Evolutionary conservation across 2,113 vertebrate genomes (phyloP), one percentile per base, ranked within the genome.

Genomic region (Herpailurus yagouaroundi): DNA sequence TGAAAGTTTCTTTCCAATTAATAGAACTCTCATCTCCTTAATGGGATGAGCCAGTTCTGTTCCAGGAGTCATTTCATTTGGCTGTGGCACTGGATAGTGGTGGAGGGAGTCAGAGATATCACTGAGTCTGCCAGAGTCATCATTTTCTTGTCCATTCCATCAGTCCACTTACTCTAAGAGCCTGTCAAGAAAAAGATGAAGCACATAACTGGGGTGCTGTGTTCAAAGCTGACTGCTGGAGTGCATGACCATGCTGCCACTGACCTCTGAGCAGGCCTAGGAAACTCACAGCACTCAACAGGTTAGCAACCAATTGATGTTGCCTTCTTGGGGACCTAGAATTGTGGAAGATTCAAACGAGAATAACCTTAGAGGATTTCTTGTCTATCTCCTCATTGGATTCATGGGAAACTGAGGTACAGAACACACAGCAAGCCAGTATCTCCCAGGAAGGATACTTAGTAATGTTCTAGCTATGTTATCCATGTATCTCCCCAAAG

Each of bases 1-100:
- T 97, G 89, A 97, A 95, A 96, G 16, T 90, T 95, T 96, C 69
- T 95, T 86, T 45, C 36, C 92, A 96, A 95, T 97, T 98, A 97
- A 96, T 96, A 97, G 84, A 92, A 76, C 55, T 84, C 60, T 98
- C 97, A 98, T 98, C 48, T 95, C 86, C 87, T 94, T 98, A 97
- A 97, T 98, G 94, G 94, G 95, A 96, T 93, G 80, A 95, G 36
- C 50, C 89, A 96, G 33, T 96, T 93, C 66, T 87, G 89, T 97
- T 98, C 97, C 98, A 98, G 96, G 82, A 96, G 50, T 63, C 68
- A 96, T 98, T 98, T 98, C 89, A 97, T 98, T 98, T 97, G 97
- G 95, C 97, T 87, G 36, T 96, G 66, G 60, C 94, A 95, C 85
- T 97, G 77, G 68, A 14, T 80, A 29, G 76, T 94, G 36, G 48